A percentile compares a stretch with the other conserved stretches of the same genome.
These are phyloP conservation scores for Myiozetetes cayanensis DNA, from an alignment of 2,113 vertebrate genomes.

Conservation along the genomic window DNA sequence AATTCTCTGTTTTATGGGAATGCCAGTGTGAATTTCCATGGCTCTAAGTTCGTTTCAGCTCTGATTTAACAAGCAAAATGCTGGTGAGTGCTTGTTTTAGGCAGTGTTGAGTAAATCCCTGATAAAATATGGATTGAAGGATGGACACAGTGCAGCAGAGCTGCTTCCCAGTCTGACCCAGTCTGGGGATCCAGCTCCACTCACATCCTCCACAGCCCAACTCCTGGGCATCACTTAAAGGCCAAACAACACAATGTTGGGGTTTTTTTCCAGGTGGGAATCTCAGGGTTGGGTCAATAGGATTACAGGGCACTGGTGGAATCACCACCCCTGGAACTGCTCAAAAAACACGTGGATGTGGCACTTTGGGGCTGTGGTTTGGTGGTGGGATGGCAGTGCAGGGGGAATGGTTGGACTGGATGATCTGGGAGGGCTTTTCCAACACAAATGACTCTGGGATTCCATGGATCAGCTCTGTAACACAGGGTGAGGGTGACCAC, in stretches of 20 bases:
- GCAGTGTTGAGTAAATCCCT: background rate
- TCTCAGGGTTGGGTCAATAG: too few relatives aligned
- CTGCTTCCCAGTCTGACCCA: background rate
- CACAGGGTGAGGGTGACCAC: background rate
- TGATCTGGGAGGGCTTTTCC: background rate
- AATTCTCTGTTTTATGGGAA: background rate
- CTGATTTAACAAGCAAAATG: background rate
- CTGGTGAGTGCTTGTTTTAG: background rate
- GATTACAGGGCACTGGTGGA: background rate
- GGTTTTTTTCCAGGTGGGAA: background rate
- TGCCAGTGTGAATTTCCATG: background rate
- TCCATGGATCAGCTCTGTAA: background rate
- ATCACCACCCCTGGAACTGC: background rate
- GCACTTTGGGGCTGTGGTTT: background rate
- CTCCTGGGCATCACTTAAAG: background rate
- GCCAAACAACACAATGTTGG: fast-evolving
- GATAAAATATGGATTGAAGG: fast-evolving
- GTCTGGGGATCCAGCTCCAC: background rate
- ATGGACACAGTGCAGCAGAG: background rate
- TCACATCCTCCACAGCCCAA: background rate
- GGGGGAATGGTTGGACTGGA: background rate
- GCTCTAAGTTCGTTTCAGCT: fast-evolving
- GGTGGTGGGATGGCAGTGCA: background rate
- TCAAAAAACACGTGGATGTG: fast-evolving
- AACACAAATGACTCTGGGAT: background rate